Evolutionary conservation across 2,888 invertebrate genomes (phyloP), one percentile per base, ranked within the genome.

Genomic region (Aricia artaxerxes): DNA sequence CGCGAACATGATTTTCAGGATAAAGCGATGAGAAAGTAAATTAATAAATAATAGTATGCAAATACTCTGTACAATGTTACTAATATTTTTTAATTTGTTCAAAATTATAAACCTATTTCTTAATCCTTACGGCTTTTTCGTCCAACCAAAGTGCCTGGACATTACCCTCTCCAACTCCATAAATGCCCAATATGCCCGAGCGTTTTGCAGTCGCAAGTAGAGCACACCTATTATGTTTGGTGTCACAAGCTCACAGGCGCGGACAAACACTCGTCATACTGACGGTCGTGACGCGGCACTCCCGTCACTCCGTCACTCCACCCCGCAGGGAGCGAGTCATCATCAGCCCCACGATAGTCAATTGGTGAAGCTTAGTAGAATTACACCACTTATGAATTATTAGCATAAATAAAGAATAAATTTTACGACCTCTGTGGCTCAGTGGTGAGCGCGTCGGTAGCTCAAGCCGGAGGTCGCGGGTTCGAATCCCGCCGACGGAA

Each of bases 1-100:
- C 38, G 73, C 75, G 60, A 35, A 38, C 53, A 35, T 64, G 31
- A 64, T 78, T 69, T 69, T 69, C 69, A 69, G 69, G 69, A 69
- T 69, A 31, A 31, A 64, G 64, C 31, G 24, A 69, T 16, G 35
- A 38, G 69, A 69, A 69, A 69, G 69, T 69, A 9, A 64, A 31
- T 64, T 31, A 35, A 35, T 13, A 11, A 0, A 0, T 44, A 24
- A 24, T 24, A 24, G 9, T 69, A 69, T 69, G 35, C 69, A 69
- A 69, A 69, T 69, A 24, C 24, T 13, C 3, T 69, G 0, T 24
- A 24, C 24, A 24, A 24, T 24, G 24, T 24, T 24, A 24, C 0
- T 24, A 24, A 24, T 24, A 24, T 24, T 24, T 24, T 24, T 24
- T 24, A 24, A 24, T 24, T 24, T 24, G 24, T 24, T 24, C 24